Conservation (phyloP, 2,888 invertebrate genomes). For the Cryptus armator region DNA sequence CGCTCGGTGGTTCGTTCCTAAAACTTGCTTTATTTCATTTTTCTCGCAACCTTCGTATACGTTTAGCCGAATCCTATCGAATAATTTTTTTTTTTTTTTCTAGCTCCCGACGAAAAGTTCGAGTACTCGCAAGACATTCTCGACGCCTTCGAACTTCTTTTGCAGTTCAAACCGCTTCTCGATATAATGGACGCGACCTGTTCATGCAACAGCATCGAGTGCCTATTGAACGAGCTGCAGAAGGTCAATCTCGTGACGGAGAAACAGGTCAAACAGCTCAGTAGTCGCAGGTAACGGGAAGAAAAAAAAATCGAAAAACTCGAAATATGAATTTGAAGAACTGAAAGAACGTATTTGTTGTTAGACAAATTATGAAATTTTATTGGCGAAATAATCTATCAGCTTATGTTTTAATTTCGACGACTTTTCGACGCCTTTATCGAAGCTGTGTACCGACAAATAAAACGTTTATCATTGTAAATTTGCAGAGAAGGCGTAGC, state of each 20-base stretch:
- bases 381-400: too few species aligned
- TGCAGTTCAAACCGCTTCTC: conserved; percentile 93
- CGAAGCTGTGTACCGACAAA: background rate
- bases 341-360: too few species aligned
- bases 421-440: too few species aligned
- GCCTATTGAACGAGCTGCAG: conserved; percentile 92
- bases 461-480: conserved; percentile 71
- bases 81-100: conserved; percentile 53
- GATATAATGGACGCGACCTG: conserved; percentile 96
- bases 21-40: conserved; percentile 33
- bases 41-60: background rate
- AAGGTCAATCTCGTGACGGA: conserved; percentile 93
- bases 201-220: conserved; percentile 94
- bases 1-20: conserved; percentile 84
- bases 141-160: conserved; percentile 93
- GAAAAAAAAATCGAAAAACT: background rate
- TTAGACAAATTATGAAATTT: too few species aligned
- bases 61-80: background rate
- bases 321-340: background rate
- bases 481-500: conserved; percentile 88
- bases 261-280: conserved; percentile 90
- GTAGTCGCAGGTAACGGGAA: conserved; percentile 86
- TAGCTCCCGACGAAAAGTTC: conserved; percentile 85
- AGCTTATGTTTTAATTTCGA: too few species aligned
- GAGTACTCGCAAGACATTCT: conserved; percentile 92